Base-by-base conservation (phyloP, 1,140 invertebrate genomes). In the Vanessa atalanta region DNA sequence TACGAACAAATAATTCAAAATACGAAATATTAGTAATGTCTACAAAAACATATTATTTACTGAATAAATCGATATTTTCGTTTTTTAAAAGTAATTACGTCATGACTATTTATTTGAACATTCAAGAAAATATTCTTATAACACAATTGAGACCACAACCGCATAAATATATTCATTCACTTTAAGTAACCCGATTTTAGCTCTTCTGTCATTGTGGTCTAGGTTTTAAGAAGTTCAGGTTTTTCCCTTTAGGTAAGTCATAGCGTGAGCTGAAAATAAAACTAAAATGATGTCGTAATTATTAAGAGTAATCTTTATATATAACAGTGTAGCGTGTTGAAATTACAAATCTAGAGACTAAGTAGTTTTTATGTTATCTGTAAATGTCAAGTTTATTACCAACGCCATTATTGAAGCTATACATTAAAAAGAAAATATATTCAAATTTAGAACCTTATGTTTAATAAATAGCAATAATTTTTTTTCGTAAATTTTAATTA, bases 151-250 rank as follows among this genome's bases (percentile, higher is more conserved):
- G 13, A 61, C 57, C 57, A 15, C 57, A 61, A 61, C 57, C 57
- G 26, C 57, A 31, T 31, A 43, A n/a, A 51, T n/a, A 11, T 50
- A 4, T 61, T 26, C 8, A 57, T 57, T 57, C 12, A 57, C 23
- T 43, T 2, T 23, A 57, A 23, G 31, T 8, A 60, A 60, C 31
- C 14, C 20, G 23, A 61, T 61, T 61, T 61, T 61, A 61, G 57
- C 57, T 61, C 14, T n/a, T 37, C 57, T 15, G 15, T 61, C 57
- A 60, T 60, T 69, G 66, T 23, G 66, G 66, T 69, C 51, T 57
- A 60, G 5, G n/a, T 57, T 69, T 69, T 69, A 31, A 57, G 37
- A 57, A 69, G 1, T 47, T 2, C 37, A 47, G 66, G 66, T 8
- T 68, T 47, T 69, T 69, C 37, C 31, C 0, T 15, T 43, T 69